Base-by-base conservation (phyloP, 92 coral and sea anemone species). In the Siderastrea siderea region DNA sequence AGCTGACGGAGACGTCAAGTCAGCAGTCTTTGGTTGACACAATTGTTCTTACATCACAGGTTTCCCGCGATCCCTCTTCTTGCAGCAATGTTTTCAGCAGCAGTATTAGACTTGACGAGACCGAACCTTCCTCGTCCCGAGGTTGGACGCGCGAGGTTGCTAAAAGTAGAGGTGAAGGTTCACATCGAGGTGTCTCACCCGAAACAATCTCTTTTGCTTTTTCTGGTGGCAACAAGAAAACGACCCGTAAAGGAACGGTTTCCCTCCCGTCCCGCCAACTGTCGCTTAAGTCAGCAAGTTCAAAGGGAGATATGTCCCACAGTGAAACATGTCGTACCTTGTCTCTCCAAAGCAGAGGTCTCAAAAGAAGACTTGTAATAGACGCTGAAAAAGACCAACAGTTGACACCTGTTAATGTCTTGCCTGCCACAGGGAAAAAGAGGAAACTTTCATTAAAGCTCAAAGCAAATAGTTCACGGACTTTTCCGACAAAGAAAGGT, bases 111-210 rank as follows among this genome's bases (percentile, higher is more conserved):
- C 26, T 3, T 74, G 2, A 8, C 69, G 26, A 13, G 26, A 70
- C 17, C 58, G 86, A 26, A 71, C 51, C 10, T 11, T 46, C 76
- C 78, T 71, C 78, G 78, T 82, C 69, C 86, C 86, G 68, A 70
- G 71, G 54, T 58, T 52, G 59, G 15, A 48, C 58, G 3, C 86
- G 68, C 57, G 70, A 46, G 66, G 3, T 19, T 61, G 66, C 16
- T 61, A 19, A 61, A 6, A 61, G 19, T 19, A 61, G 59, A 6
- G 15, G n/a, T 51, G 63, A 17, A 74, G 7, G 9, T 74, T 12
- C 13, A 15, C 4, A n/a, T 53, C 62, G 78, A 59, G 68, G 3
- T 71, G 11, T 52, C 51, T 61, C 76, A 46, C 55, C 86, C 43
- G 58, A 45, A 19, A 5, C 53, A 16, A 71, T 19, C 16, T 50